A percentile compares a stretch with the other conserved stretches of the same genome.
Conservation (phyloP, 1,140 invertebrate species). For the Alviniconcha marisindica region DNA sequence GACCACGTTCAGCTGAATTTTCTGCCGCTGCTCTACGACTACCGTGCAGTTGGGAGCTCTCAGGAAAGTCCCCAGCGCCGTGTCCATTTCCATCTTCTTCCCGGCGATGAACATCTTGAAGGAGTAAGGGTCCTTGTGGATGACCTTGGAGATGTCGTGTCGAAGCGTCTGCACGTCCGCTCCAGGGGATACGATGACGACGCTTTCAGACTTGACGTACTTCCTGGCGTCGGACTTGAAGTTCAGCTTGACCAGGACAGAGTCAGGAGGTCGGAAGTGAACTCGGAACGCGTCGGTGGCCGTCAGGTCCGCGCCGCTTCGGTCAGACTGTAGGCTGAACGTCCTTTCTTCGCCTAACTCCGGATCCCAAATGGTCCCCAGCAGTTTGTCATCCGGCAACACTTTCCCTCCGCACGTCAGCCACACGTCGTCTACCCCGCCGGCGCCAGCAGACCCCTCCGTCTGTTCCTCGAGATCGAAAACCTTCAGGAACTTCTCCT, state of each 20-base stretch:
- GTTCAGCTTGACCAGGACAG: not conserved
- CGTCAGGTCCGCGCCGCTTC: not conserved
- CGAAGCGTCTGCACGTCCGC: not conserved
- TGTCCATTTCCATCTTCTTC: conserved; percentile 22
- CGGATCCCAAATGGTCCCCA: not conserved
- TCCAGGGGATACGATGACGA: not conserved
- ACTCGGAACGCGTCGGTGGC: not conserved
- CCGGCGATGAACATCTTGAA: conserved; percentile 23
- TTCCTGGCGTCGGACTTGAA: not conserved
- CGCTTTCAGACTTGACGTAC: not conserved
- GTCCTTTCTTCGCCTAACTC: not conserved
- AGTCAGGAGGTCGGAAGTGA: conserved; percentile 12
- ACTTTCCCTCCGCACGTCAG: not conserved
- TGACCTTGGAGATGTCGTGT: conserved; percentile 1
- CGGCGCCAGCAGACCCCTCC: not conserved
- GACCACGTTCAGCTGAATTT: not conserved
- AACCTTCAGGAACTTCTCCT: not conserved
- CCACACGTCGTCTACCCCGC: not conserved
- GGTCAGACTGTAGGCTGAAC: not conserved
- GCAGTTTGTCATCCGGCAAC: not conserved
- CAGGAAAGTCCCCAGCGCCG: not conserved
- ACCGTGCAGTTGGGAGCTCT: not conserved
- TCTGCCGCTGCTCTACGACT: conserved; percentile 3
- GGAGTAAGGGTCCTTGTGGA: conserved; percentile 8
- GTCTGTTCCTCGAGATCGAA: not conserved